Conservation (phyloP, 2,113 vertebrate species). For the Myotis davidii region DNA sequence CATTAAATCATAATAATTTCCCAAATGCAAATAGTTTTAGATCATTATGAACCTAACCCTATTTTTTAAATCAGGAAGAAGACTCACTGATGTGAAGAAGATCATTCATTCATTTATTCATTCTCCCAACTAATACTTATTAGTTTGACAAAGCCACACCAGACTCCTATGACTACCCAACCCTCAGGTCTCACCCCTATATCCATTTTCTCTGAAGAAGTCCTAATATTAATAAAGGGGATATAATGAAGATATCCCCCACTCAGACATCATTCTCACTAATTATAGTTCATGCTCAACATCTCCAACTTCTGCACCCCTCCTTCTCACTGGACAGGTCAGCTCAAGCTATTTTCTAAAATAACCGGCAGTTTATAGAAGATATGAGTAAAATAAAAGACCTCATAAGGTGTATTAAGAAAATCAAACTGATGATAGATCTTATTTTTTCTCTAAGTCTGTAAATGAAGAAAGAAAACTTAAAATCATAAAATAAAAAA, state of each 20-base stretch:
- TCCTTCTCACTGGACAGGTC: not conserved
- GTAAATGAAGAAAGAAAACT: conserved; percentile 24
- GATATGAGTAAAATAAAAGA: not conserved
- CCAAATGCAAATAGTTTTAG: conserved; percentile 27
- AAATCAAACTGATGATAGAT: not conserved
- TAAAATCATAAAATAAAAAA: conserved; percentile 20
- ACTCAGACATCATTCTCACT: not conserved
- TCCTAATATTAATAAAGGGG: not conserved
- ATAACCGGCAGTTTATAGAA: not conserved
- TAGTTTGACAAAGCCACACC: not conserved
- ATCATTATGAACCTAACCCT: not conserved
- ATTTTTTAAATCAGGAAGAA: conserved; percentile 2
- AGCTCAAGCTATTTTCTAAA: conserved; percentile 37
- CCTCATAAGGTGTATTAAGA: not conserved
- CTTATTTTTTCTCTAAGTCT: not conserved
- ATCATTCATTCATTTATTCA: not conserved
- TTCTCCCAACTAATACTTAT: not conserved
- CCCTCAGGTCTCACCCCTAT: not conserved
- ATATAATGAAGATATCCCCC: not conserved
- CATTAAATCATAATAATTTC: conserved; percentile 3
- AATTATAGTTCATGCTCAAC: not conserved
- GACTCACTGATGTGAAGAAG: not conserved
- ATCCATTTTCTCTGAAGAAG: not conserved
- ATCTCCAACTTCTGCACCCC: not conserved
- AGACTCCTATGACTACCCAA: not conserved